Evolutionary conservation across 2,888 invertebrate species (phyloP).

Genomic region (Geotrupes spiniger): DNA sequence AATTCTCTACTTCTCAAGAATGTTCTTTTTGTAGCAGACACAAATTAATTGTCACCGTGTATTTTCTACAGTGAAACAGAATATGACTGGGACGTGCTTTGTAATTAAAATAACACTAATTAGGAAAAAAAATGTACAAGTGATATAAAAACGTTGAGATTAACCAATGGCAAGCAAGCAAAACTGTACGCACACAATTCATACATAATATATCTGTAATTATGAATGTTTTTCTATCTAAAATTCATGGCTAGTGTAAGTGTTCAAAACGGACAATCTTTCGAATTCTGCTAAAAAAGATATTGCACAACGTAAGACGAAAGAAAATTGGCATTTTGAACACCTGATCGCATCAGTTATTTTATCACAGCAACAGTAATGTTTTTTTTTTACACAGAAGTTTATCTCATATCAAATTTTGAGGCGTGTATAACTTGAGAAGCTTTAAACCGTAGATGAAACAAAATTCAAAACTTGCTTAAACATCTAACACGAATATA

Average conservation of each 20-base stretch:
- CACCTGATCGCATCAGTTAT: constrained; percentile 22
- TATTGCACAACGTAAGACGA: constrained; percentile 15
- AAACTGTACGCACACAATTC: constrained; percentile 7
- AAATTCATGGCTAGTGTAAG: constrained; percentile 28
- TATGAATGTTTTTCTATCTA: constrained; percentile 32
- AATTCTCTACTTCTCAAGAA: too few species aligned
- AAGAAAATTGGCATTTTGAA: background rate
- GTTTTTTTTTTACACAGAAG: constrained; percentile 40
- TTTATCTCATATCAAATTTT: constrained; percentile 34
- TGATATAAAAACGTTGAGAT: constrained; percentile 15
- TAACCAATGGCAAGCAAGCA: constrained; percentile 25
- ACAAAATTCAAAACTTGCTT: background rate
- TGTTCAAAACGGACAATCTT: constrained; percentile 17
- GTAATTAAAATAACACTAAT: too few species aligned
- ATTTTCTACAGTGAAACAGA: too few species aligned
- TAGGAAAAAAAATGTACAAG: too few species aligned
- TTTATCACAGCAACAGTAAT: constrained; percentile 49
- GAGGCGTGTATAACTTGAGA: constrained; percentile 25
- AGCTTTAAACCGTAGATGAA: too few species aligned
- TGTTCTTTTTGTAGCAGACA: too few species aligned
- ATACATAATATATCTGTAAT: constrained; percentile 15
- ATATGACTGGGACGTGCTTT: too few species aligned
- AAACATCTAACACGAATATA: constrained; percentile 1
- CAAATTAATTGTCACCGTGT: too few species aligned
- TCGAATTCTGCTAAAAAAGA: constrained; percentile 7